Conservation (phyloP, 2,113 vertebrate species). For the Misgurnus anguillicaudatus region DNA sequence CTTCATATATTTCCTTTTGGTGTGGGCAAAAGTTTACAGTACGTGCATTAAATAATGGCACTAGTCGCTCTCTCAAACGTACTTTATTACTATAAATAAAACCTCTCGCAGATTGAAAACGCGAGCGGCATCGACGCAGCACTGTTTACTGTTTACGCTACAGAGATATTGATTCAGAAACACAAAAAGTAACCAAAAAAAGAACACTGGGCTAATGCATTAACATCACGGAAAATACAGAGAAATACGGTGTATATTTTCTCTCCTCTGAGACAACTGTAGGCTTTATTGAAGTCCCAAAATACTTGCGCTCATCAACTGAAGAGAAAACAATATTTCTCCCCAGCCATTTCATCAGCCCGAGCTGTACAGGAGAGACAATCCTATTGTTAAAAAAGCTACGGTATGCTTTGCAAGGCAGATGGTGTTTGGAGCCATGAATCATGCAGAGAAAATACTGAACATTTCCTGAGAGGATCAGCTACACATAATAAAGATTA, state of each 20-base stretch:
- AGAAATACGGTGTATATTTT: constrained; percentile 18
- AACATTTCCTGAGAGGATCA: constrained; percentile 30
- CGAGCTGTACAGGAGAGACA: neutral
- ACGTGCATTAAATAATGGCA: neutral
- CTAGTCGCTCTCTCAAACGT: constrained; percentile 25
- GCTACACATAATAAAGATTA: constrained; percentile 39
- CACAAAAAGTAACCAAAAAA: neutral
- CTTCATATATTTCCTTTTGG: neutral
- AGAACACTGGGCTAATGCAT: neutral
- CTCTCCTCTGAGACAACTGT: constrained; percentile 19
- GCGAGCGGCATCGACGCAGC: neutral
- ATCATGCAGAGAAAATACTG: constrained; percentile 36
- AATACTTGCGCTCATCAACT: constrained; percentile 29
- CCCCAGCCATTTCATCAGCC: constrained; percentile 23
- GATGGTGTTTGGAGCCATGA: constrained; percentile 13
- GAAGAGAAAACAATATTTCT: constrained; percentile 24
- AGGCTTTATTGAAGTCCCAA: constrained; percentile 33
- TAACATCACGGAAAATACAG: constrained; percentile 3
- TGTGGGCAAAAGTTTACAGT: neutral
- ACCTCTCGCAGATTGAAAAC: constrained; percentile 16
- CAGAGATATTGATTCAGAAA: constrained; percentile 6
- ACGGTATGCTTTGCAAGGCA: neutral
- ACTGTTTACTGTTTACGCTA: constrained; percentile 38
- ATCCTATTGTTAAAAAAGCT: constrained; percentile 15
- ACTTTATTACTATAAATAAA: constrained; percentile 42